Percentiles rank a stretch among this genome's conserved stretches.
These are phyloP conservation scores for Physella acuta DNA, from an alignment of 1,140 invertebrate species.

Conservation along the genomic window DNA sequence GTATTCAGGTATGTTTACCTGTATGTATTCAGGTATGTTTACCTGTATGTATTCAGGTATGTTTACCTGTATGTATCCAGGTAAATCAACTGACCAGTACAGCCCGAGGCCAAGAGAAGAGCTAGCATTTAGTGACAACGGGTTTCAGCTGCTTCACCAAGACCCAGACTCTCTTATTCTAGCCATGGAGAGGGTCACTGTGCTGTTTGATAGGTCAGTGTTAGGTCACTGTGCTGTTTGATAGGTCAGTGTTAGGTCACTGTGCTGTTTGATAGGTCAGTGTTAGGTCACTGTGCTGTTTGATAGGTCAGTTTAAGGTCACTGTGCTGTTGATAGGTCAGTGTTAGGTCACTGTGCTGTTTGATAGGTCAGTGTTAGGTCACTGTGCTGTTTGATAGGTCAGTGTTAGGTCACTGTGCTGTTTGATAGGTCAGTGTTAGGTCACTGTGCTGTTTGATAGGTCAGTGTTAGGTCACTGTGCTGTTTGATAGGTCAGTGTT, in stretches of 20 bases:
- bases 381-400: neutral
- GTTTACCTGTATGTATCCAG: conserved; percentile 40
- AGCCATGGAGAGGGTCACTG: conserved; percentile 79
- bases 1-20: conserved; percentile 76
- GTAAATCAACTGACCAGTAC: conserved; percentile 61
- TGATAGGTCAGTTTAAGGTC: neutral
- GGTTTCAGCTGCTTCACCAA: conserved; percentile 44
- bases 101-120: conserved; percentile 47
- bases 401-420: too few relatives aligned
- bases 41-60: conserved; percentile 76
- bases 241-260: too few relatives aligned
- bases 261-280: too few relatives aligned
- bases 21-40: conserved; percentile 77
- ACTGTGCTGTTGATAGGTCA: neutral
- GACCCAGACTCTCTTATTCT: conserved; percentile 78
- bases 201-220: conserved; percentile 76
- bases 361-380: neutral
- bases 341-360: neutral
- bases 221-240: too few relatives aligned
- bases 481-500: conserved; percentile 4
- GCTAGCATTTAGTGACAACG: conserved; percentile 30
- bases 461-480: too few relatives aligned
- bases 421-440: too few relatives aligned
- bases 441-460: too few relatives aligned
- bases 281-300: neutral